Conservation (phyloP, 2,888 invertebrate species). For the Acanthosepion lycidas region DNA sequence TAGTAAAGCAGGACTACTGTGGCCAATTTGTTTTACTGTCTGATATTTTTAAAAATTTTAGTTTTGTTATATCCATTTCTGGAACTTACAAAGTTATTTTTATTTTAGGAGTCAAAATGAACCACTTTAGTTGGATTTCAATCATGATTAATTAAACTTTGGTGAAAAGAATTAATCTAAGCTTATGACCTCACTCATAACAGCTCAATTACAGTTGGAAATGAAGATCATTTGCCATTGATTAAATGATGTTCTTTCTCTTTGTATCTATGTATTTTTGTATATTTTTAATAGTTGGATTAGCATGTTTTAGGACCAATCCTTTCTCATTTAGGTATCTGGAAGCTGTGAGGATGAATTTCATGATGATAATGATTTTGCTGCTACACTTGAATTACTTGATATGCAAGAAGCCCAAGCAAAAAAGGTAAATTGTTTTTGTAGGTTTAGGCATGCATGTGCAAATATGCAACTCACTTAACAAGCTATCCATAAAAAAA, state of each 20-base stretch:
- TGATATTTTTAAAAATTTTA: background rate
- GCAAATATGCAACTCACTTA: too few relatives aligned
- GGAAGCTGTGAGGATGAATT: conserved; percentile 74
- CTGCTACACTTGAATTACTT: conserved; percentile 81
- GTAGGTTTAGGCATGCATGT: background rate
- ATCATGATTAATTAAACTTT: too few relatives aligned
- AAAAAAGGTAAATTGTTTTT: conserved; percentile 55
- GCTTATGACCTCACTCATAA: background rate
- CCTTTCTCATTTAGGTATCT: conserved; percentile 43
- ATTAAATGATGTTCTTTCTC: background rate
- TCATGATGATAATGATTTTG: conserved; percentile 83
- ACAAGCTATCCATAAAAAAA: too few relatives aligned
- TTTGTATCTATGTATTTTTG: too few relatives aligned
- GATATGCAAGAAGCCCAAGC: conserved; percentile 76
- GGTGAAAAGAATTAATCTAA: rapidly evolving
- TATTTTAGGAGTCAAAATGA: too few relatives aligned
- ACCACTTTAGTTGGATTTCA: too few relatives aligned
- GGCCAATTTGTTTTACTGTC: too few relatives aligned
- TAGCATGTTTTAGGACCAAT: background rate
- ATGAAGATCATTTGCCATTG: background rate
- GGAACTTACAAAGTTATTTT: background rate
- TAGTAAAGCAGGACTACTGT: too few relatives aligned
- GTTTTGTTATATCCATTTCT: background rate
- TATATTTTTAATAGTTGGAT: background rate
- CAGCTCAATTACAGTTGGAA: background rate